Conservation (phyloP, 2,113 vertebrate species). For the Halcyon senegalensis region DNA sequence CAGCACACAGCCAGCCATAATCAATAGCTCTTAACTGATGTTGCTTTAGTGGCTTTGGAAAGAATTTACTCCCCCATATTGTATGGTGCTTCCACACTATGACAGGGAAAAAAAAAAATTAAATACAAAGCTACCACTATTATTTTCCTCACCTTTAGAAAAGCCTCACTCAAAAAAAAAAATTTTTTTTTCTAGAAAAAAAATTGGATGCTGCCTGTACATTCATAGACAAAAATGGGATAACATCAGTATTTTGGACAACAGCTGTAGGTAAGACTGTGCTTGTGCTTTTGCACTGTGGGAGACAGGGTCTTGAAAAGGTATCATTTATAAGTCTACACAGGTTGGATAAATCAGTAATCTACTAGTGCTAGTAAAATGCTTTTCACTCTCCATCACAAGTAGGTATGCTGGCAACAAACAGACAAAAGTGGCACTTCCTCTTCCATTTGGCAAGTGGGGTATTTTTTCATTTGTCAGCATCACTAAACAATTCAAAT, state of each 20-base stretch:
- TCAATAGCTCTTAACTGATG: neutral
- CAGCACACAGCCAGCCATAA: neutral
- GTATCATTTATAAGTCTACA: neutral
- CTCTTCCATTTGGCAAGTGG: neutral
- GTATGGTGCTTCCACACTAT: accelerated
- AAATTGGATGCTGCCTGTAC: neutral
- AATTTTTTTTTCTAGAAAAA: neutral
- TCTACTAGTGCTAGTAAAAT: neutral
- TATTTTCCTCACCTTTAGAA: neutral
- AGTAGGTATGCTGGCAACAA: neutral
- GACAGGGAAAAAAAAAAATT: neutral
- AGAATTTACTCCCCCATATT: neutral
- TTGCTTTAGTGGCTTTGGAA: neutral
- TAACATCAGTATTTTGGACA: neutral
- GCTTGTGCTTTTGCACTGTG: neutral
- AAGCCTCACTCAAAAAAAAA: neutral
- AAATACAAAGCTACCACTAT: neutral
- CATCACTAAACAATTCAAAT: neutral
- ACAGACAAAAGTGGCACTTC: neutral
- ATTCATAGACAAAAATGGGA: neutral
- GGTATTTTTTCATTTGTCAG: neutral
- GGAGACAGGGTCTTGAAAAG: neutral
- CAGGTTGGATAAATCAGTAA: neutral
- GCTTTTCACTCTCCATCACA: neutral
- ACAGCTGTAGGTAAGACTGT: neutral